Base-by-base conservation (phyloP, 2,888 invertebrate genomes). In the Cryptus viduatorius region DNA sequence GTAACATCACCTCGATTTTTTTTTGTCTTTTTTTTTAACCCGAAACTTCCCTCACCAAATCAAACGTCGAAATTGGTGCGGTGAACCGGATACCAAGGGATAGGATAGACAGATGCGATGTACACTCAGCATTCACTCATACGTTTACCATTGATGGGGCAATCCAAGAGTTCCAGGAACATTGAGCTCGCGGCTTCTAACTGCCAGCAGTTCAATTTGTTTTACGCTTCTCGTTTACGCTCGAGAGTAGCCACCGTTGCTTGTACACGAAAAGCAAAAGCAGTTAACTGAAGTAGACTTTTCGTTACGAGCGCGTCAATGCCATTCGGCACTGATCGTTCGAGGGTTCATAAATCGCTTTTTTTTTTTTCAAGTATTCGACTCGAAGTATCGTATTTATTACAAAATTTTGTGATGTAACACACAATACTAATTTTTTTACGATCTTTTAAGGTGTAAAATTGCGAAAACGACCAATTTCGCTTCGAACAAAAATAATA, bases 21-120 rank as follows among this genome's bases (percentile, higher is more conserved):
- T 56, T 53, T 69, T 42, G 7, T 46, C 29, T 50, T n/a, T 53
- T 37, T 46, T 7, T 7, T 1, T 19, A 16, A 19, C 24, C 69
- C 14, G 1, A 7, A 44, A 8, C 8, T 10, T 48, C 5, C 7
- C 29, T 29, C 48, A 37, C 48, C 42, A 65, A 77, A 77, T 68
- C 56, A 77, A 77, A 77, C 77, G 77, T 68, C 56, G 44, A 77
- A 77, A 67, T 44, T 56, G 59, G 16, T 77, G 53, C 50, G 68
- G 56, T 44, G 56, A 44, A 67, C 19, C 76, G 16, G 14, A 8
- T 14, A 29, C 42, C 42, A 71, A 71, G 53, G 71, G 71, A 71
- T 69, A 48, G 56, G 37, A 37, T 8, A 37, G 37, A 8, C 37
- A 37, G 37, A 71, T 71, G 61, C n/a, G 16, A 16, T 37, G 69